Conservation (phyloP, 2,797 vertebrate genomes). For the Nannoperca australis region DNA sequence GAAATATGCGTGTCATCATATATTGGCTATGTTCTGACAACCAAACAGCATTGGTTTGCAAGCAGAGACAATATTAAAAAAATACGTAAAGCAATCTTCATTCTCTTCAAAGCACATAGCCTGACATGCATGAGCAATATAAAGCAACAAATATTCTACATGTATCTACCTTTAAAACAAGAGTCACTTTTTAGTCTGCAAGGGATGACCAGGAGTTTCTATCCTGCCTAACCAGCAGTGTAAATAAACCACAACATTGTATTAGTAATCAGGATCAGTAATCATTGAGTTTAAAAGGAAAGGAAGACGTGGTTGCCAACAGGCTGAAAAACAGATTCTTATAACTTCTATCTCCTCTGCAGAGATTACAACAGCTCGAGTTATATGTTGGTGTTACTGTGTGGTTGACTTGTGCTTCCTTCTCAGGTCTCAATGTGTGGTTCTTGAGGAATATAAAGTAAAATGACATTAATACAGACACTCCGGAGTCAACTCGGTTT, state of each 20-base stretch:
- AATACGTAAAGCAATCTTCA: neutral
- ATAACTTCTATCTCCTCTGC: neutral
- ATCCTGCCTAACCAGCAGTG: neutral
- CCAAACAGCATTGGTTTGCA: neutral
- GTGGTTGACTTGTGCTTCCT: neutral
- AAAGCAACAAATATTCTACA: neutral
- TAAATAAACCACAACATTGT: neutral
- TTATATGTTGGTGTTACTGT: neutral
- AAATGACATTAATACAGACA: neutral
- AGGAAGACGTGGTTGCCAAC: neutral
- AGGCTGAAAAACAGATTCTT: no score
- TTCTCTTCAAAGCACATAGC: neutral
- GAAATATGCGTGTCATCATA: neutral
- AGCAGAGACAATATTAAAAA: neutral
- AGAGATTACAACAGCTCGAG: neutral
- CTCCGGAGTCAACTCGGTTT: neutral
- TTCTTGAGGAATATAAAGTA: neutral
- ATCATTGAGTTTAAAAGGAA: neutral
- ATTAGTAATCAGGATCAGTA: neutral
- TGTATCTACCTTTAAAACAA: slow-evolving; percentile 1
- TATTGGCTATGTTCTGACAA: neutral
- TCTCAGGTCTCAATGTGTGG: neutral
- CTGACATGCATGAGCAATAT: neutral
- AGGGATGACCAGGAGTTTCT: neutral
- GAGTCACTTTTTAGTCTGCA: neutral